Percentiles rank a stretch among this genome's conserved stretches.
Conservation (phyloP, 1,140 invertebrate genomes). For the Ganaspis sp. region DNA sequence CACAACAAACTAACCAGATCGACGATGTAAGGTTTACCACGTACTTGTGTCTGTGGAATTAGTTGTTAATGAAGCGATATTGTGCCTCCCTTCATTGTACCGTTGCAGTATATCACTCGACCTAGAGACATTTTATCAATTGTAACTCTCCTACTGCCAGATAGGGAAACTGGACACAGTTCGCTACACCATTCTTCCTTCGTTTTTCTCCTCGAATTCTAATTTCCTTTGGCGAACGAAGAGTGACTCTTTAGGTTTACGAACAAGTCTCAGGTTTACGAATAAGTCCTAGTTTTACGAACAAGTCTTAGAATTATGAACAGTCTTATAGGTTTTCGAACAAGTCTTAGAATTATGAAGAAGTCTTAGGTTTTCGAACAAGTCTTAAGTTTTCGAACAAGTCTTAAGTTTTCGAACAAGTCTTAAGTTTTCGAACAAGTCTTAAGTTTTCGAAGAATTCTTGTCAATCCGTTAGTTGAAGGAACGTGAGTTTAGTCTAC, state of each 20-base stretch:
- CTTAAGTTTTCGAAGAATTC: background rate
- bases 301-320: too few relatives aligned
- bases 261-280: too few relatives aligned
- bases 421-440: too few relatives aligned
- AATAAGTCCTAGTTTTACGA: too few relatives aligned
- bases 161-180: background rate
- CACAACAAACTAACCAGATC: slow-evolving; percentile 28
- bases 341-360: too few relatives aligned
- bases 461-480: slow-evolving; percentile 36
- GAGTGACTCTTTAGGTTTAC: too few relatives aligned
- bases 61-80: slow-evolving; percentile 45
- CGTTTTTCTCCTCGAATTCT: slow-evolving; percentile 31
- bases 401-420: too few relatives aligned
- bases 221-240: slow-evolving; percentile 39
- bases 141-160: background rate
- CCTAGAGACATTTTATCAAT: slow-evolving; percentile 34
- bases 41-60: slow-evolving; percentile 27
- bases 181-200: background rate
- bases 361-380: too few relatives aligned
- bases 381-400: too few relatives aligned
- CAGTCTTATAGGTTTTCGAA: too few relatives aligned
- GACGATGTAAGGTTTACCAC: slow-evolving; percentile 23
- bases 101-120: slow-evolving; percentile 32
- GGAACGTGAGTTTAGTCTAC: background rate
- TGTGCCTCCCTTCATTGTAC: slow-evolving; percentile 34